Evolutionary conservation across 2,797 vertebrate species (phyloP).

Genomic region (Urophycis tenuis): DNA sequence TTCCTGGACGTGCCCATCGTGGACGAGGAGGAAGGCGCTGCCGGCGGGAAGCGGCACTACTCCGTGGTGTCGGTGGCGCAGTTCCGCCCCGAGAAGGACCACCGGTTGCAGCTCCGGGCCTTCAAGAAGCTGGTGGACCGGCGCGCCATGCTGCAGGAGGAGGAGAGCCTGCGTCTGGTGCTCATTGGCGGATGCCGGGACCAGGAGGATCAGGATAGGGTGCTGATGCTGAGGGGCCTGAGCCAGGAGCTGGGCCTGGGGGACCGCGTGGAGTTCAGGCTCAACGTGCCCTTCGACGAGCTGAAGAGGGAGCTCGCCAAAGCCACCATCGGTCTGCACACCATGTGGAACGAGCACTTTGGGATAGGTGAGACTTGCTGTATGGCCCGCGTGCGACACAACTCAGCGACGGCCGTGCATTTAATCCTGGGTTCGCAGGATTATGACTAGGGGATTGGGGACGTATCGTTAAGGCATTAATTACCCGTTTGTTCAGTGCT

Average conservation of each 20-base stretch:
- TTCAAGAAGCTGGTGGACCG: slow-evolving; percentile 78
- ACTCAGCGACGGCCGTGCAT: not conserved
- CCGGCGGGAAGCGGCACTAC: slow-evolving; percentile 42
- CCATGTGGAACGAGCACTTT: slow-evolving; percentile 99
- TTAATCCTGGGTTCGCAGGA: not conserved
- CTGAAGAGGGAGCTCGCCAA: slow-evolving; percentile 80
- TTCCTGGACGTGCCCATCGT: slow-evolving; percentile 79
- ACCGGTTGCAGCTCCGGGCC: slow-evolving; percentile 85
- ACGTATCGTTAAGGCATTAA: not conserved
- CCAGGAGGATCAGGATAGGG: slow-evolving; percentile 82
- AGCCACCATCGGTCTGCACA: slow-evolving; percentile 88
- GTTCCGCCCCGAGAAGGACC: slow-evolving; percentile 94
- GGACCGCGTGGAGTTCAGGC: slow-evolving; percentile 79
- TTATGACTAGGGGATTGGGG: not conserved
- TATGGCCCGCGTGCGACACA: too few species aligned
- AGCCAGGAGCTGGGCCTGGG: slow-evolving; percentile 79
- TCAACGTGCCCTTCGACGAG: slow-evolving; percentile 86
- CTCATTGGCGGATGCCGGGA: slow-evolving; percentile 92
- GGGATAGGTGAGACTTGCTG: slow-evolving; percentile 77
- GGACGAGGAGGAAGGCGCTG: slow-evolving; percentile 46
- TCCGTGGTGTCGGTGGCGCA: slow-evolving; percentile 84
- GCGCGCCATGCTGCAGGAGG: slow-evolving; percentile 48
- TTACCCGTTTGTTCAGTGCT: not conserved
- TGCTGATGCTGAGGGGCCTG: slow-evolving; percentile 74
- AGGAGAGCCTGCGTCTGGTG: slow-evolving; percentile 69